Base-by-base conservation (phyloP, 2,888 invertebrate species). In the Lithophane socia region DNA sequence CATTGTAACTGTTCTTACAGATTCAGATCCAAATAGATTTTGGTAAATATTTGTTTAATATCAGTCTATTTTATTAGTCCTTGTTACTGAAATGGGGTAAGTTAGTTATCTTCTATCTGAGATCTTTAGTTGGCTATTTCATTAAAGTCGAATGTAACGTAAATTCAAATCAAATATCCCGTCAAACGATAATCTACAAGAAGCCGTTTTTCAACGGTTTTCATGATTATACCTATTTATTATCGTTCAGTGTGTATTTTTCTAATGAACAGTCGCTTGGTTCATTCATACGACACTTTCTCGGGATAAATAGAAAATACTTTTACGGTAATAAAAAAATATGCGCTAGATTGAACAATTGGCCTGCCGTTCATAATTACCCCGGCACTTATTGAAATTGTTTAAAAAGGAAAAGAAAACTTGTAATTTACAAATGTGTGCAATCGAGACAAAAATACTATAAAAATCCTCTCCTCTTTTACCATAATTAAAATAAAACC, bases 401-500 rank as follows among this genome's bases (percentile, higher is more conserved):
- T 16, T 21, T 3, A 44, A 47, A 52, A 44, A 13, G 2, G 1
- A 29, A 21, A 18, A 2, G 7, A 21, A 49, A 21, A 42, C 2
- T 18, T 73, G 52, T 2, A 44, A 47, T 49, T 47, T 29, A 29
- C 42, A 52, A 58, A 65, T 47, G 24, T 56, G 16, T 13, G 29
- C 24, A 4, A 64, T 64, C 24, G 8, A 37, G 44, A 37, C n/a
- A 80, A 69, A 60, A 13, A 44, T 42, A 44, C 52, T 0, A 49
- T 8, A 60, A 9, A 42, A 42, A 18, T 24, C 47, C 24, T 16
- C 16, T 68, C 29, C n/a, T 71, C 65, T 66, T 63, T 76, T 76
- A 75, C 66, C 29, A 13, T 75, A 85, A 82, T 84, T 85, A 80
- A 73, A 83, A 67, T 67, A 21, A 68, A 75, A 42, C 42, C 58